These are phyloP conservation scores for Orussus abietinus DNA, from an alignment of 1,140 invertebrate species.

Conservation along the genomic window DNA sequence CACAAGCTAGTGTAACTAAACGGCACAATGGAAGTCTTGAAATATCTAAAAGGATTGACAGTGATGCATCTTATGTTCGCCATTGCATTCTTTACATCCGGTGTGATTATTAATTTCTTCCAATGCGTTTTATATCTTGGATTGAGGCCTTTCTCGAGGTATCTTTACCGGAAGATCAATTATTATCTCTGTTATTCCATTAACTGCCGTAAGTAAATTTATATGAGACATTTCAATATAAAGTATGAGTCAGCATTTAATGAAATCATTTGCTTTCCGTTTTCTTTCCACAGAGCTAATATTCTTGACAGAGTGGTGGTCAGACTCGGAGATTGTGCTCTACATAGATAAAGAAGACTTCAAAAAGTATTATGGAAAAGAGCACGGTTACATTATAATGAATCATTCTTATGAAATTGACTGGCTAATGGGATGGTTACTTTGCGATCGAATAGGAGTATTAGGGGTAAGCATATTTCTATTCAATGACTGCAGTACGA, in stretches of 20 bases:
- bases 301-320: constrained; percentile 92
- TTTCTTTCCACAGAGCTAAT: constrained; percentile 72
- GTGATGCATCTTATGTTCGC: constrained; percentile 76
- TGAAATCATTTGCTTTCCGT: constrained; percentile 5
- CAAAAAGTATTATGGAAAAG: constrained; percentile 76
- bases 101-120: constrained; percentile 79
- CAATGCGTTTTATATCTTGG: constrained; percentile 74
- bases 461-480: constrained; percentile 66
- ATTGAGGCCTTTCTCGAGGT: constrained; percentile 70
- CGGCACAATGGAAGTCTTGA: constrained; percentile 46
- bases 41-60: constrained; percentile 59
- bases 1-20: constrained; percentile 18
- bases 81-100: constrained; percentile 86
- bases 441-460: constrained; percentile 71
- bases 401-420: constrained; percentile 96
- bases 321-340: constrained; percentile 66
- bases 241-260: constrained; percentile 12
- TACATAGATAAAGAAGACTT: constrained; percentile 78
- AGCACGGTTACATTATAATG: constrained; percentile 88
- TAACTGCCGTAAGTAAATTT: constrained; percentile 80
- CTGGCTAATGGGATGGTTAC: constrained; percentile 88
- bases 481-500: no score
- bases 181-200: constrained; percentile 87
- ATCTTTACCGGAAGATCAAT: constrained; percentile 82
- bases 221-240: constrained; percentile 10